Conservation (phyloP, 2,888 invertebrate genomes). For the Drosophila affinis region DNA sequence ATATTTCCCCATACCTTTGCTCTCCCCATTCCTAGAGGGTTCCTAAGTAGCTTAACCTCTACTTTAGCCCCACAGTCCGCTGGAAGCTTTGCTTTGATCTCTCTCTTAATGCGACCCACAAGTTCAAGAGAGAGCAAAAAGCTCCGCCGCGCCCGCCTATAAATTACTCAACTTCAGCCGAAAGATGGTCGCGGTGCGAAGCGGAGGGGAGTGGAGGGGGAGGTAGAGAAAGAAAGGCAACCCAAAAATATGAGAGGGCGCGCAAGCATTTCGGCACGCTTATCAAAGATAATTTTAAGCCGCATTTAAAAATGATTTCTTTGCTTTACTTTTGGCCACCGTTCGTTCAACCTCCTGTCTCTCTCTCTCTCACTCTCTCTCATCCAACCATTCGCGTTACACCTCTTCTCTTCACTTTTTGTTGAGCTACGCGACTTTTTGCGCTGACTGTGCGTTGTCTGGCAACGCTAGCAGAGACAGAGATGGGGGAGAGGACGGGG, state of each 20-base stretch:
- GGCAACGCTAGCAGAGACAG: slow-evolving; percentile 55
- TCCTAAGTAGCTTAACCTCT: slow-evolving; percentile 68
- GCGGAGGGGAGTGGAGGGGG: background rate
- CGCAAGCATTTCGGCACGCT: slow-evolving; percentile 64
- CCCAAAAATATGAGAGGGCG: slow-evolving; percentile 20
- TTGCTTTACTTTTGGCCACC: slow-evolving; percentile 34
- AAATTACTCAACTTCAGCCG: slow-evolving; percentile 67
- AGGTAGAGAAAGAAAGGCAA: too few relatives aligned
- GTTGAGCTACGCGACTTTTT: slow-evolving; percentile 52
- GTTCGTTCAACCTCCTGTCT: background rate
- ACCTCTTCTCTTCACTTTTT: slow-evolving; percentile 36
- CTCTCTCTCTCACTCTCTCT: background rate
- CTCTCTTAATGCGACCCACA: slow-evolving; percentile 59
- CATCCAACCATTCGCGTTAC: background rate
- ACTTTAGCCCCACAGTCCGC: too few relatives aligned
- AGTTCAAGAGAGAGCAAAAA: slow-evolving; percentile 32
- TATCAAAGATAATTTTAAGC: slow-evolving; percentile 78
- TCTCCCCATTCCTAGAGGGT: background rate
- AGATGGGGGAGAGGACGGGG: slow-evolving; percentile 12
- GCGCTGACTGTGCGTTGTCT: slow-evolving; percentile 75
- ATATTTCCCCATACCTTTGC: slow-evolving; percentile 3
- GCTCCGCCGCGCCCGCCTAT: slow-evolving; percentile 49
- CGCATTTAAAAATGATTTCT: slow-evolving; percentile 76
- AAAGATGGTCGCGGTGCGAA: background rate
- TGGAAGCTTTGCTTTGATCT: slow-evolving; percentile 64